phyloP scores from a whole-genome alignment of 2,113 vertebrate species.

The Crypturellus undulatus region DNA sequence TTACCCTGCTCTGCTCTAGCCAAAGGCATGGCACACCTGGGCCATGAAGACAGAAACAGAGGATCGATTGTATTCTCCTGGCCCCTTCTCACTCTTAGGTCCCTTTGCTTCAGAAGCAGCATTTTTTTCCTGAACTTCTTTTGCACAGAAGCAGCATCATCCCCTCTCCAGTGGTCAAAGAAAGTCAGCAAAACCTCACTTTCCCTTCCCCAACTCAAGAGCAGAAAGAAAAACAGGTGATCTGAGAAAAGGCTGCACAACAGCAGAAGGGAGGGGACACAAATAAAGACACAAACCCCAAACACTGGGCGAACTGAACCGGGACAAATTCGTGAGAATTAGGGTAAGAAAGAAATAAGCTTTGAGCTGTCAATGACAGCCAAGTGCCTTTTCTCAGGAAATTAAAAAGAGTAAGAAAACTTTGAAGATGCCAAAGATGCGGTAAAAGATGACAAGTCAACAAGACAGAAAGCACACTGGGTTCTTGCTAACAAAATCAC shows the following conservation, averaged over 20 bases:
- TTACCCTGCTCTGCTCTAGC: neutral
- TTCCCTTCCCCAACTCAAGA: neutral
- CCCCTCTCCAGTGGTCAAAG: neutral
- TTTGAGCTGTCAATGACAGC: neutral
- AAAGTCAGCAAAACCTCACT: neutral
- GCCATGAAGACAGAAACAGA: neutral
- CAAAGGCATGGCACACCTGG: neutral
- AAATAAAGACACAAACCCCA: too few species aligned
- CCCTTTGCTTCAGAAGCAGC: neutral
- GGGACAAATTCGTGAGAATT: neutral
- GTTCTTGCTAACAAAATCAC: neutral
- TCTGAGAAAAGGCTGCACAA: neutral
- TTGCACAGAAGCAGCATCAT: neutral
- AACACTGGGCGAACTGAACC: neutral
- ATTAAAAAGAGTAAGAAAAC: neutral
- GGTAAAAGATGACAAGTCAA: neutral
- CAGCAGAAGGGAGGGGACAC: neutral
- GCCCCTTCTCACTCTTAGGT: neutral
- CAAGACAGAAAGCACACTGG: neutral
- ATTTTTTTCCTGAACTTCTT: neutral
- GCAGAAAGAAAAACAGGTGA: neutral
- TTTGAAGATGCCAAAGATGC: neutral
- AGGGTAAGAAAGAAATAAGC: neutral
- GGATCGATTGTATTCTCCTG: neutral
- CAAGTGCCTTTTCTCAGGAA: neutral